A percentile compares a stretch with the other conserved stretches of the same genome.
These are phyloP conservation scores for Drosophila anceps DNA, from an alignment of 2,888 invertebrate genomes.

Conservation along the genomic window DNA sequence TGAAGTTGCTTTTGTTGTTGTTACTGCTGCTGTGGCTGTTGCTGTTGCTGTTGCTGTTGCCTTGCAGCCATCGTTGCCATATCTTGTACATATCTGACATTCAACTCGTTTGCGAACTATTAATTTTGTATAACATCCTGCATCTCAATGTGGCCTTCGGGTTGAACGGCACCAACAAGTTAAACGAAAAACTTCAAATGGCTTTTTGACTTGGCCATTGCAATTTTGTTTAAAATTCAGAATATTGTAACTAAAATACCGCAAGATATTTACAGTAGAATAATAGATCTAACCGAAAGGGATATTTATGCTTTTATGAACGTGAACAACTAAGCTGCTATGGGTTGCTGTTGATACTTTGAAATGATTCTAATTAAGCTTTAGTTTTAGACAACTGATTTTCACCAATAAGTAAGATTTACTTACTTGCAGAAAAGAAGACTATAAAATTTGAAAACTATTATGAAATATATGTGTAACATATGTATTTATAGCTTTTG, in stretches of 20 bases:
- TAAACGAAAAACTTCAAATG: slow-evolving; percentile 43
- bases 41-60: slow-evolving; percentile 28
- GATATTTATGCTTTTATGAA: not conserved
- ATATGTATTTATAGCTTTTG: too few relatives aligned
- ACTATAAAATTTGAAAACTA: too few relatives aligned
- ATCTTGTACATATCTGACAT: slow-evolving; percentile 76
- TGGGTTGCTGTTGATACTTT: not conserved
- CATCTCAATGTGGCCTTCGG: slow-evolving; percentile 78
- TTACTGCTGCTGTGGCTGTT: slow-evolving; percentile 10
- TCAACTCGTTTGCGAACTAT: slow-evolving; percentile 82
- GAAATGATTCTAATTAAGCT: too few relatives aligned
- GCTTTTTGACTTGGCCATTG: slow-evolving; percentile 32
- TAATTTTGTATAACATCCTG: slow-evolving; percentile 81
- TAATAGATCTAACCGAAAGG: not conserved
- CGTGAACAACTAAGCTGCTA: too few relatives aligned
- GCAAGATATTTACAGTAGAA: not conserved
- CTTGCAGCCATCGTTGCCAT: slow-evolving; percentile 65
- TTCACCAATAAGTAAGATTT: too few relatives aligned
- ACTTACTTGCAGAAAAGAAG: too few relatives aligned
- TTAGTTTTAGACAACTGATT: too few relatives aligned
- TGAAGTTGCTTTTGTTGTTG: slow-evolving; percentile 19
- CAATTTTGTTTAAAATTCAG: slow-evolving; percentile 5
- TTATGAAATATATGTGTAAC: too few relatives aligned
- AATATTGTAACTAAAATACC: slow-evolving; percentile 25
- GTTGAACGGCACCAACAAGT: slow-evolving; percentile 48